These are phyloP conservation scores for Lissonota sp. DNA, from an alignment of 2,888 invertebrate genomes.

Conservation along the genomic window DNA sequence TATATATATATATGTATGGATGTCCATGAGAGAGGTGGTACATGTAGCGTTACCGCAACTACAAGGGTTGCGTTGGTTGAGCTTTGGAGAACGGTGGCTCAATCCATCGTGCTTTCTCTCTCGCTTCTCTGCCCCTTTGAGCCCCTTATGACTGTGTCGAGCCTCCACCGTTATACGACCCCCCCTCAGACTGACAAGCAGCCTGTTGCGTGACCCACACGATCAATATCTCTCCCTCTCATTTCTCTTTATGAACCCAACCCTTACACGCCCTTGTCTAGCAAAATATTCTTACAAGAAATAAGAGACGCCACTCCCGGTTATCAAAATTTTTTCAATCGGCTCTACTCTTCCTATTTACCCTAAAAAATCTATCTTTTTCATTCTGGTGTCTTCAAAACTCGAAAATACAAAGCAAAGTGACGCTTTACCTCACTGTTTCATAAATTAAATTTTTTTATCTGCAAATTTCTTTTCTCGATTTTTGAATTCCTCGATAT, in stretches of 20 bases:
- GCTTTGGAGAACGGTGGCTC: slow-evolving; percentile 21
- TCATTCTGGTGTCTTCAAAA: too few species aligned
- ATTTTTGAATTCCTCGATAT: too few species aligned
- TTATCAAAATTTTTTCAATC: background rate
- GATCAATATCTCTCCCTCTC: slow-evolving; percentile 67
- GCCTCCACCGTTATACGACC: slow-evolving; percentile 32
- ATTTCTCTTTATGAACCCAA: slow-evolving; percentile 13
- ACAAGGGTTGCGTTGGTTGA: slow-evolving; percentile 26
- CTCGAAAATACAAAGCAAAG: too few species aligned
- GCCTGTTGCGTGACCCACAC: slow-evolving; percentile 71
- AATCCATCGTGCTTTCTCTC: slow-evolving; percentile 2
- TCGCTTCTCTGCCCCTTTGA: slow-evolving; percentile 1
- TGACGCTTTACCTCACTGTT: too few species aligned
- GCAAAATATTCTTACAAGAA: background rate
- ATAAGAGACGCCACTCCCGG: background rate
- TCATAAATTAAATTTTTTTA: too few species aligned
- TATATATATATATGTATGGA: too few species aligned
- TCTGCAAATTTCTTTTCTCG: too few species aligned
- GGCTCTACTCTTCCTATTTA: background rate
- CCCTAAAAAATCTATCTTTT: background rate
- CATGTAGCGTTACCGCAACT: background rate
- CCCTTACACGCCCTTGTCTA: background rate
- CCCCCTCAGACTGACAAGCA: slow-evolving; percentile 62
- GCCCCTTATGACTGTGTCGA: slow-evolving; percentile 49
- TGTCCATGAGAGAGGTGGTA: too few species aligned